Evolutionary conservation across 2,797 vertebrate genomes (phyloP).

Genomic region (Muscicapa striata): DNA sequence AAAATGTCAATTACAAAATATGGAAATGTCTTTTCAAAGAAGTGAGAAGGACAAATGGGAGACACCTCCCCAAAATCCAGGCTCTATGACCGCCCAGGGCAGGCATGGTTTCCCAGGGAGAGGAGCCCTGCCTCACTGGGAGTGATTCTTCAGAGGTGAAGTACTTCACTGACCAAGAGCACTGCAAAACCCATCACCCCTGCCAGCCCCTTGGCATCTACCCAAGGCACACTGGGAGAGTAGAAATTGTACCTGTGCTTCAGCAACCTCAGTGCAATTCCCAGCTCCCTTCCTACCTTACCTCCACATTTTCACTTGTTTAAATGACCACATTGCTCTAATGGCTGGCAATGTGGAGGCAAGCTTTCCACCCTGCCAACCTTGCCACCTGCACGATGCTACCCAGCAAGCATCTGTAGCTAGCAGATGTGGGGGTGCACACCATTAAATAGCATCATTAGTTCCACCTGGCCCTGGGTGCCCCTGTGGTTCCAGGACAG

Average conservation of each 20-base stretch:
- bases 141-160: not conserved
- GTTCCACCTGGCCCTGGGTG: not conserved
- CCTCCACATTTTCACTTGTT: not conserved
- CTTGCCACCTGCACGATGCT: not conserved
- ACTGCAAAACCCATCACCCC: not conserved
- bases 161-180: not conserved
- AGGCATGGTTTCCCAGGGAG: not conserved
- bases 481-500: not conserved
- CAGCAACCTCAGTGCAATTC: not conserved
- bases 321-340: not conserved
- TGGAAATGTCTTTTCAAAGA: not conserved
- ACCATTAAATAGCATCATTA: not conserved
- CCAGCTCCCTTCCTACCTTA: not conserved
- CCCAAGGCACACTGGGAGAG: not conserved
- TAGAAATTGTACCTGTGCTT: not conserved
- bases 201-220: not conserved
- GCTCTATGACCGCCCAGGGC: not conserved
- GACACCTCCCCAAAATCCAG: not conserved
- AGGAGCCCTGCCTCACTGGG: not conserved
- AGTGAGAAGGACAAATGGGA: not conserved
- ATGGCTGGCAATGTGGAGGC: fast-evolving
- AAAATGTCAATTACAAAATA: not conserved
- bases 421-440: not conserved
- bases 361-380: not conserved
- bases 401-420: not conserved